phyloP scores from a whole-genome alignment of 2,797 vertebrate species.

The Apogon hyalosoma region DNA sequence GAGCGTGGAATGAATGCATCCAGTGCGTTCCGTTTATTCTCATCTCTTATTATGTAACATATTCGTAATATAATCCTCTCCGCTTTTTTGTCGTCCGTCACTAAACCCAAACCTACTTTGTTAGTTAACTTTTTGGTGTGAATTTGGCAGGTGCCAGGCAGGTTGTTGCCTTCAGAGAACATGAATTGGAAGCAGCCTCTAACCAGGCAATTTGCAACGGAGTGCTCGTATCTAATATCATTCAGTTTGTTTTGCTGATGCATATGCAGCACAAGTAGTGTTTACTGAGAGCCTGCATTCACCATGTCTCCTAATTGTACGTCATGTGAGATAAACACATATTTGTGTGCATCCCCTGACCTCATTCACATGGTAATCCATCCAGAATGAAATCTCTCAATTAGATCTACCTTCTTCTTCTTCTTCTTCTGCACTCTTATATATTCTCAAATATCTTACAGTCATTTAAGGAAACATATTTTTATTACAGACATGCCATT shows the following conservation, averaged over 20 bases:
- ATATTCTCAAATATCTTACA: too few relatives aligned
- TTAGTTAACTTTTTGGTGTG: slow-evolving; percentile 56
- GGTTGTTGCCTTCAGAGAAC: neutral
- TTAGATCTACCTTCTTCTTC: neutral
- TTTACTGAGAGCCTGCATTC: slow-evolving; percentile 18
- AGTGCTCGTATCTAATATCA: neutral
- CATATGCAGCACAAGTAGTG: slow-evolving; percentile 26
- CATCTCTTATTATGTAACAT: slow-evolving; percentile 65
- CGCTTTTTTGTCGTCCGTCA: neutral
- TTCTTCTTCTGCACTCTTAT: neutral
- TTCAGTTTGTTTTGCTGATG: neutral
- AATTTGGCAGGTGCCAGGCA: slow-evolving; percentile 31
- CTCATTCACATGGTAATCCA: slow-evolving; percentile 16
- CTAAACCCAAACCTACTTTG: slow-evolving; percentile 27
- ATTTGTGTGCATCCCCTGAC: slow-evolving; percentile 19
- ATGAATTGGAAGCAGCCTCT: neutral
- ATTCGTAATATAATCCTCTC: slow-evolving; percentile 19
- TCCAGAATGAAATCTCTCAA: neutral
- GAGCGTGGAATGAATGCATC: slow-evolving; percentile 3
- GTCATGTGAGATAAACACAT: slow-evolving; percentile 35
- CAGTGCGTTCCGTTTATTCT: slow-evolving; percentile 12
- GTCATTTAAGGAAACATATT: neutral
- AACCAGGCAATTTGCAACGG: slow-evolving; percentile 18
- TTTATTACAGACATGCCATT: neutral
- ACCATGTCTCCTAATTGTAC: slow-evolving; percentile 10